phyloP scores from a whole-genome alignment of 2,797 vertebrate species.

The Corythornis leucogaster region DNA sequence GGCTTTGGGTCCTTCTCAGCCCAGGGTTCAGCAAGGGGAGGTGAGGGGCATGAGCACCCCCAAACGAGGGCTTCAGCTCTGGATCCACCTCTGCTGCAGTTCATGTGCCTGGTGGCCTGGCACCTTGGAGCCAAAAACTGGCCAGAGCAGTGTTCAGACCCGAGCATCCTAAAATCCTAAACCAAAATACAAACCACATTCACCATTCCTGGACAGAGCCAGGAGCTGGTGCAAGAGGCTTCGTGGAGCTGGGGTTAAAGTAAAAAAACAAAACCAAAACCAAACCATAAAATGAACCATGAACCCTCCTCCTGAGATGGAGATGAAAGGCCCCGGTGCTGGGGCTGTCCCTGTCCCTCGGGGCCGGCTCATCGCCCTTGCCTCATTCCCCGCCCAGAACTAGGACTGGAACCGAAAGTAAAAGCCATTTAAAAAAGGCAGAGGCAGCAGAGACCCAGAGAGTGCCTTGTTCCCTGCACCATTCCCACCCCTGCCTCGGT shows the following conservation, averaged over 20 bases:
- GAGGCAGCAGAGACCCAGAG: neutral
- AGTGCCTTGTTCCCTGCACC: accelerated
- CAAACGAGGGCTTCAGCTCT: too few species aligned
- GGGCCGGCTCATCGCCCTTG: accelerated
- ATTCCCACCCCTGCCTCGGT: neutral
- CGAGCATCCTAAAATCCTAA: neutral
- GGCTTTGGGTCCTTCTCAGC: neutral
- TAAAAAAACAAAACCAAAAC: neutral
- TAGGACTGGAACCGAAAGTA: neutral
- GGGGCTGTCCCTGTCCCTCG: neutral
- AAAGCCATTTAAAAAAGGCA: neutral
- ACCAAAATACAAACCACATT: neutral
- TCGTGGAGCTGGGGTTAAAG: neutral
- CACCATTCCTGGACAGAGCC: neutral
- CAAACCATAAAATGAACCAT: neutral
- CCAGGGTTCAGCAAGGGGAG: neutral
- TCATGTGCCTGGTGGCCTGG: too few species aligned
- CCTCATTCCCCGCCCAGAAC: neutral
- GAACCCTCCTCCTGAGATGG: neutral
- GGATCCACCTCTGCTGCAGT: too few species aligned
- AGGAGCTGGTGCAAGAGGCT: neutral
- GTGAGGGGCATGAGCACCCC: neutral
- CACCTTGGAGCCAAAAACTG: too few species aligned
- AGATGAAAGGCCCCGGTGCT: neutral
- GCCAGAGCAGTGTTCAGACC: neutral